Conservation (phyloP, 1,140 invertebrate genomes). For the Anastatus disparis region DNA sequence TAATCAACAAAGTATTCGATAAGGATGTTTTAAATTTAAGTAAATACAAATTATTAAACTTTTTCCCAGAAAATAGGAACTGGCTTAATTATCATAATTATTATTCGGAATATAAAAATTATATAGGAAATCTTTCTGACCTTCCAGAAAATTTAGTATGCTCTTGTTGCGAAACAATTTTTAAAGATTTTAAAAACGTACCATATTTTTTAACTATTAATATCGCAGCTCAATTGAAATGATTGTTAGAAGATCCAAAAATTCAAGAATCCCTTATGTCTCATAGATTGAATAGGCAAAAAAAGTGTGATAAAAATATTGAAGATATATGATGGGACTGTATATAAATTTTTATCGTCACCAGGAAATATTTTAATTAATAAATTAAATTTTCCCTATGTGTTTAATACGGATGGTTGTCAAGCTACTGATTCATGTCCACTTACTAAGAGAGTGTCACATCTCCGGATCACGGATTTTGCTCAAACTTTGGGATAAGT, state of each 20-base stretch:
- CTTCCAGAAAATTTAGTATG: not conserved
- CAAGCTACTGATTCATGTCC: not conserved
- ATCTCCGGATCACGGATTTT: too few species aligned
- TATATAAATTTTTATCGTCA: not conserved
- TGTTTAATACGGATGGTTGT: not conserved
- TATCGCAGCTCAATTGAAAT: not conserved
- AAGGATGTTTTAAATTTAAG: slow-evolving; percentile 3
- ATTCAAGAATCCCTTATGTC: slow-evolving; percentile 1
- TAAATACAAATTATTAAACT: slow-evolving; percentile 15
- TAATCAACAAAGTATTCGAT: slow-evolving; percentile 16
- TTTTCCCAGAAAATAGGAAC: too few species aligned
- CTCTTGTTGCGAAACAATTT: not conserved
- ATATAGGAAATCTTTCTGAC: not conserved
- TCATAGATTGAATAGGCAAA: slow-evolving; percentile 1
- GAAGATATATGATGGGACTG: slow-evolving; percentile 13
- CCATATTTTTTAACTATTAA: not conserved
- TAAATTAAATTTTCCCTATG: not conserved
- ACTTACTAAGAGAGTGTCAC: too few species aligned
- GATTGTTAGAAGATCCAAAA: not conserved
- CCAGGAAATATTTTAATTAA: not conserved
- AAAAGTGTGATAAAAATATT: not conserved
- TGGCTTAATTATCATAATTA: slow-evolving; percentile 22
- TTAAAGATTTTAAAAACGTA: not conserved
- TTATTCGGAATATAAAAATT: not conserved
- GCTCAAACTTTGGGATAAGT: too few species aligned